Evolutionary conservation across 2,797 vertebrate genomes (phyloP).

Genomic region (Anableps anableps): DNA sequence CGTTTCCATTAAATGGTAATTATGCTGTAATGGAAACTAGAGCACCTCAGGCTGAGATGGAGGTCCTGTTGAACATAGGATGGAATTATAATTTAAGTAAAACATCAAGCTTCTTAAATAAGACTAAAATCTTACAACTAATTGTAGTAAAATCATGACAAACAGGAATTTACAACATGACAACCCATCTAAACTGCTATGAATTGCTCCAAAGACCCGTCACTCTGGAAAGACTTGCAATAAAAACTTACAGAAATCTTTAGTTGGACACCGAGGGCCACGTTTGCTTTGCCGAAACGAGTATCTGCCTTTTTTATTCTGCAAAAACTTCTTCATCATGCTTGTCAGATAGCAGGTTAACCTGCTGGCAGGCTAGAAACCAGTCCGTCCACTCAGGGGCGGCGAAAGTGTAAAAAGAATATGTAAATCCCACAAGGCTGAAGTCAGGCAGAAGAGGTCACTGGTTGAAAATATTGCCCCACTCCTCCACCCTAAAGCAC

Average conservation of each 20-base stretch:
- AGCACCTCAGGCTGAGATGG: neutral
- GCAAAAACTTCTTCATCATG: slow-evolving; percentile 80
- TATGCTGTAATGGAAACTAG: slow-evolving; percentile 35
- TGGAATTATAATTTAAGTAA: slow-evolving; percentile 3
- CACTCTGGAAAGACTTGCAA: slow-evolving; percentile 31
- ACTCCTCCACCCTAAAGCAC: slow-evolving; percentile 54
- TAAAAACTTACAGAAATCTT: slow-evolving; percentile 87
- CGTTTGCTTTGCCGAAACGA: slow-evolving; percentile 78
- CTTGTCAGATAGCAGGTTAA: slow-evolving; percentile 44
- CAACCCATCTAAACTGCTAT: slow-evolving; percentile 14
- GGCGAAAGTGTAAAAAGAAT: slow-evolving; percentile 1
- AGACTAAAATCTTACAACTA: slow-evolving; percentile 10
- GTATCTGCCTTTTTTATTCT: slow-evolving; percentile 76
- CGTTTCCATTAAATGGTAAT: slow-evolving; percentile 41
- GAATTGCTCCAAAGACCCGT: slow-evolving; percentile 27
- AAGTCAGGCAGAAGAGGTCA: slow-evolving; percentile 52
- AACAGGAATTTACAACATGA: slow-evolving; percentile 21
- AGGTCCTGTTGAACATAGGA: slow-evolving; percentile 1
- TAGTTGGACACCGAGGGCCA: slow-evolving; percentile 72
- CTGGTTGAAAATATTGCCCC: slow-evolving; percentile 44
- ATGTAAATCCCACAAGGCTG: slow-evolving; percentile 30
- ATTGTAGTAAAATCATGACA: no score
- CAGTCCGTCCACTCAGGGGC: slow-evolving; percentile 45
- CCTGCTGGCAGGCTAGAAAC: slow-evolving; percentile 57
- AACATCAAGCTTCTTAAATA: neutral